Conservation (phyloP, 2,888 invertebrate species). For the Hypena proboscidalis region DNA sequence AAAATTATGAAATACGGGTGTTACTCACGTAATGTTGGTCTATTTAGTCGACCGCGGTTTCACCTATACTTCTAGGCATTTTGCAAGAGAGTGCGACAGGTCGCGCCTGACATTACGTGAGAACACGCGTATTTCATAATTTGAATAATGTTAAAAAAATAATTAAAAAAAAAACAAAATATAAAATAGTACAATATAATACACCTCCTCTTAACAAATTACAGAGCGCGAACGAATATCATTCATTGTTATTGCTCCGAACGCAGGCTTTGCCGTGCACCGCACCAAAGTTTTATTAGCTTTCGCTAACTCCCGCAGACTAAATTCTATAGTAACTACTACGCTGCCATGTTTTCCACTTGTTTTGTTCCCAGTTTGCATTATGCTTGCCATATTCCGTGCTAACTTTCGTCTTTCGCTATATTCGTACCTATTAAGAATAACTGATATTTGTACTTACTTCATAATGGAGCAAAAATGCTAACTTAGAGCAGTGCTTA, state of each 20-base stretch:
- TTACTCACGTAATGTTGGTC: no score
- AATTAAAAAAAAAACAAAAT: no score
- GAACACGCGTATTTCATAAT: no score
- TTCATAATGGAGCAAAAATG: constrained; percentile 1
- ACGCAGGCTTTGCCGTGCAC: constrained; percentile 36
- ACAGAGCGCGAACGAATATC: constrained; percentile 5
- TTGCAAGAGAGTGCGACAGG: no score
- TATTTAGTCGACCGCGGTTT: no score
- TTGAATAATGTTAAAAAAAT: no score
- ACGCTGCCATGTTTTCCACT: constrained; percentile 31
- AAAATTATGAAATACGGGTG: no score
- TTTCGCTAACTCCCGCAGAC: constrained; percentile 47
- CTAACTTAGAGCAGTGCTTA: no score
- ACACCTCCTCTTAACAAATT: no score
- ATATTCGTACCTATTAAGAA: constrained; percentile 24
- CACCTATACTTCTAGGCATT: no score
- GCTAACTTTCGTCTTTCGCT: constrained; percentile 14
- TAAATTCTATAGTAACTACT: constrained; percentile 45
- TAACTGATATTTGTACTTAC: constrained; percentile 24
- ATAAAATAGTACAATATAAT: no score
- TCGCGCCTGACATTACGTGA: no score
- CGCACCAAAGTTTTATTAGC: constrained; percentile 62
- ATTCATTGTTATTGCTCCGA: constrained; percentile 41
- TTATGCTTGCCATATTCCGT: constrained; percentile 34
- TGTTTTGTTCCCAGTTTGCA: constrained; percentile 42